phyloP scores from a whole-genome alignment of 2,113 vertebrate species.

The Eudyptes chrysolophus region DNA sequence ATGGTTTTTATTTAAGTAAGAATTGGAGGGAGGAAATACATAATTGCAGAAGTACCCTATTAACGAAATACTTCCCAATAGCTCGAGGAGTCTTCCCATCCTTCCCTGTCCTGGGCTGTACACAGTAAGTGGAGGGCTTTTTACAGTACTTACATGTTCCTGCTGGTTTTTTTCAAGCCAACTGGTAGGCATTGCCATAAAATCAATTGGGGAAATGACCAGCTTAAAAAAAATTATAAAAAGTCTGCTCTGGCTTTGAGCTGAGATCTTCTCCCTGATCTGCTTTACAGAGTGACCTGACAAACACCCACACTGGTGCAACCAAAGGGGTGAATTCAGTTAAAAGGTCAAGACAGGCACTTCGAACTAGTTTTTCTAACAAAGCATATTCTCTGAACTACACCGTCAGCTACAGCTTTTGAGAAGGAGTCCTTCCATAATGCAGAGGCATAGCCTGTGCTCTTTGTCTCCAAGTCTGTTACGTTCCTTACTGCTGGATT shows the following conservation, averaged over 20 bases:
- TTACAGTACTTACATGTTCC: not conserved
- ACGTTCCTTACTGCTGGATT: not conserved
- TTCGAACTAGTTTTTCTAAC: not conserved
- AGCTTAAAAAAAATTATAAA: not conserved
- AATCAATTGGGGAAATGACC: not conserved
- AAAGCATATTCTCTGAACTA: not conserved
- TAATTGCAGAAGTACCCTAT: not conserved
- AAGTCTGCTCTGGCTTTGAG: not conserved
- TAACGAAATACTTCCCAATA: not conserved
- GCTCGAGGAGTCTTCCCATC: not conserved
- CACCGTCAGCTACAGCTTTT: not conserved
- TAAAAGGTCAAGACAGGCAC: not conserved
- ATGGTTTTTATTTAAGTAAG: not conserved
- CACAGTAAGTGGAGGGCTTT: not conserved
- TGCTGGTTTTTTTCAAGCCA: not conserved
- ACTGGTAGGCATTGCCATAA: not conserved
- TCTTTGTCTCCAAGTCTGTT: not conserved
- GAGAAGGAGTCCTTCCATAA: not conserved
- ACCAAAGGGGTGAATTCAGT: not conserved
- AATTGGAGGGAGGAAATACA: not conserved
- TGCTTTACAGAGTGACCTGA: not conserved
- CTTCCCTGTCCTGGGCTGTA: not conserved
- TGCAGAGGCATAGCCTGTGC: not conserved
- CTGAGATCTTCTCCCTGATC: not conserved
- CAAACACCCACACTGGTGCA: not conserved